A percentile compares a stretch with the other conserved stretches of the same genome.
Conservation (phyloP, 2,888 invertebrate genomes). For the Lamellibrachia satsuma region DNA sequence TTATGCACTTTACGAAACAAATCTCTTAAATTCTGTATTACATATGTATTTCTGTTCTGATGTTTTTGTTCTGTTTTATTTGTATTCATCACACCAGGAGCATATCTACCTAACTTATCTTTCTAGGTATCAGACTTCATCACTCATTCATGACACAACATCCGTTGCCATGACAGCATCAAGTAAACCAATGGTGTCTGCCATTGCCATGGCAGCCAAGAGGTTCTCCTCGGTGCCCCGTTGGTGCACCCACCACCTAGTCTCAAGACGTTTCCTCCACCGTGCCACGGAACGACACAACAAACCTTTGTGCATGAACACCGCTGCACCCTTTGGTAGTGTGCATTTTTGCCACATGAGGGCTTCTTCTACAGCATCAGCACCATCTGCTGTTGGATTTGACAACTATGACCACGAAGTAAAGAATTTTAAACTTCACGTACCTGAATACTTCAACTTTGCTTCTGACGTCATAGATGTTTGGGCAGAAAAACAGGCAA, state of each 20-base stretch:
- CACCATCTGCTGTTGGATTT: conserved; percentile 41
- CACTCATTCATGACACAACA: not conserved
- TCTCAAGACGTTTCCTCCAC: not conserved
- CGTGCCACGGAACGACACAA: not conserved
- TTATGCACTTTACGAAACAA: too few relatives aligned
- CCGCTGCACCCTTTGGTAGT: not conserved
- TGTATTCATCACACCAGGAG: not conserved
- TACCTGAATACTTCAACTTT: conserved; percentile 64
- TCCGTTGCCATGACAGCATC: not conserved
- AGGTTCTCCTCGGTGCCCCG: not conserved
- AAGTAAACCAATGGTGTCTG: not conserved
- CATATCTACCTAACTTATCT: not conserved
- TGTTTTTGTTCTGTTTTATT: too few relatives aligned
- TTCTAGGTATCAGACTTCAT: not conserved
- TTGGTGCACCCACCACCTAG: not conserved
- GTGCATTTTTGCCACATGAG: not conserved
- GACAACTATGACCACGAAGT: conserved; percentile 46
- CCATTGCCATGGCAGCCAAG: not conserved
- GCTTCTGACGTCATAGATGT: conserved; percentile 61
- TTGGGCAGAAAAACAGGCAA: conserved; percentile 53
- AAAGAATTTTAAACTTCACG: conserved; percentile 40
- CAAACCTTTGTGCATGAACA: not conserved
- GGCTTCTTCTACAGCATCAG: not conserved
- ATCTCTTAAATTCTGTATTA: not conserved
- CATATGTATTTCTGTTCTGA: not conserved